Evolutionary conservation across 1,140 invertebrate species (phyloP).

Genomic region (Sycophila sp.): DNA sequence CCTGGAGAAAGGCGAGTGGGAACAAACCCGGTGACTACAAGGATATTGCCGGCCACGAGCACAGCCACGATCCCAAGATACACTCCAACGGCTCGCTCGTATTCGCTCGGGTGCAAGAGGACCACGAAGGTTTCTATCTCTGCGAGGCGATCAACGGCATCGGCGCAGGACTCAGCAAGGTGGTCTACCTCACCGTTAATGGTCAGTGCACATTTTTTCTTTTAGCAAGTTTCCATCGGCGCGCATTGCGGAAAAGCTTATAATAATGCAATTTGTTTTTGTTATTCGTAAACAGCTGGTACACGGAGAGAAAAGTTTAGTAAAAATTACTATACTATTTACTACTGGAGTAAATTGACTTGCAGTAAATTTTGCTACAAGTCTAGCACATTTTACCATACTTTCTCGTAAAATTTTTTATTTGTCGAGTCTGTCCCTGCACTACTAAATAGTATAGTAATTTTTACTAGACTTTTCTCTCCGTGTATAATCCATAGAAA

Average conservation of each 20-base stretch:
- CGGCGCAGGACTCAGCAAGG: conserved; percentile 86
- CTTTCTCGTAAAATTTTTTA: too few species aligned
- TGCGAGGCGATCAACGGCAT: conserved; percentile 93
- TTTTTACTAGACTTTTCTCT: too few species aligned
- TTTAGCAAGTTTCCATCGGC: not conserved
- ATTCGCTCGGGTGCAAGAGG: conserved; percentile 83
- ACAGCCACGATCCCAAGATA: conserved; percentile 70
- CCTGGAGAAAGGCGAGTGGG: conserved; percentile 87
- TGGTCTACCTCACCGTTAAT: conserved; percentile 88
- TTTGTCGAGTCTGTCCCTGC: too few species aligned
- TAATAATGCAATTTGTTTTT: not conserved
- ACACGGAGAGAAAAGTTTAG: too few species aligned
- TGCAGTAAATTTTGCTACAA: too few species aligned
- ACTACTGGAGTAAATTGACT: too few species aligned
- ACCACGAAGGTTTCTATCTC: conserved; percentile 89
- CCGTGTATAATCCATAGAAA: too few species aligned
- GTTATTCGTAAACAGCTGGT: too few species aligned
- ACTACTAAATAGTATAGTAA: too few species aligned
- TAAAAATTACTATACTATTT: too few species aligned
- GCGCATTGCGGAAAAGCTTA: not conserved
- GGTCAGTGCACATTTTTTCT: conserved; percentile 67
- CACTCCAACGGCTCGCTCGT: conserved; percentile 84
- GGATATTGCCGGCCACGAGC: conserved; percentile 72
- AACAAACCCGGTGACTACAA: conserved; percentile 85
- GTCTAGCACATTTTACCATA: too few species aligned